Base-by-base conservation (phyloP, 2,797 vertebrate species). In the Phrynocephalus forsythii region DNA sequence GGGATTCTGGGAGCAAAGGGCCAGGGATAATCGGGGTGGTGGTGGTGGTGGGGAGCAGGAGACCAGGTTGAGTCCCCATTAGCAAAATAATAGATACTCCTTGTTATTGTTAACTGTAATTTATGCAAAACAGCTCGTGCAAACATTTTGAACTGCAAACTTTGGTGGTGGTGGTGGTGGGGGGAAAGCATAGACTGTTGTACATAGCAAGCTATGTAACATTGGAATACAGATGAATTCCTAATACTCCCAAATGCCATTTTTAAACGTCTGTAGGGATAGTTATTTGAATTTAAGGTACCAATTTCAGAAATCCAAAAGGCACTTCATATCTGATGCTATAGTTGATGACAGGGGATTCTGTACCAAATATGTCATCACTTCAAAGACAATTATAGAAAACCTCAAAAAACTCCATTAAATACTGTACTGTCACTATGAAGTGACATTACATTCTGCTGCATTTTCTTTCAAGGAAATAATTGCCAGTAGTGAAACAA, bases 341-440 rank as follows among this genome's bases (percentile, higher is more conserved):
- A 50, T 11, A 78, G 50, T n/a, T 26, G 26, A 28, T 28, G 5
- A 16, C 76, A 50, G 24, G 69, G 52, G 6, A 22, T 11, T 10
- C 16, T 22, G n/a, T 30, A 50, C 6, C 33, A 26, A 83, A 83
- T 3, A 4, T 50, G 3, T 6, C 56, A 9, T 11, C 5, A 20
- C 48, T 82, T 82, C n/a, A 82, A 82, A 67, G 60, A 20, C 16
- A 81, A 81, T 82, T 68, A 82, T 3, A 67, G 63, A 63, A 82
- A 48, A 38, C 22, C 30, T 68, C 11, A 13, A 48, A 82, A 7
- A 82, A 69, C 9, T 15, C 38, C 6, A 50, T 82, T 69, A 48
- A 56, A 8, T 83, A 56, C 24, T 83, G n/a, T 52, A 56, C 24
- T 83, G n/a, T 52, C 71, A 72, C 52, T 72, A n/a, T 26, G 48